phyloP scores from a whole-genome alignment of 1,140 invertebrate genomes.

The Leptestheria dahalacensis region DNA sequence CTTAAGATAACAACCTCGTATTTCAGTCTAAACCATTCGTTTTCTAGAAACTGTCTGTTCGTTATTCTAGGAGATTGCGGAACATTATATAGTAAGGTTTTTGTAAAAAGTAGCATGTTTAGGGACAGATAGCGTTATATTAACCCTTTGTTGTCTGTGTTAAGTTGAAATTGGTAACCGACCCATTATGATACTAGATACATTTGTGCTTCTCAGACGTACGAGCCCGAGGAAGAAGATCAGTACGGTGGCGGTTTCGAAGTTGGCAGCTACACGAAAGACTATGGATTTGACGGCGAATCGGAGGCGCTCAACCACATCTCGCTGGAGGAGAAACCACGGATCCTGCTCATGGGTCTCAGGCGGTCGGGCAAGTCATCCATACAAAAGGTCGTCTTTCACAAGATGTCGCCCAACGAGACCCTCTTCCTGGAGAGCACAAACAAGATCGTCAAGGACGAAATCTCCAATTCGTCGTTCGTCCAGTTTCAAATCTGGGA shows the following conservation, averaged over 20 bases:
- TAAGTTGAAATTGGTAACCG: no score
- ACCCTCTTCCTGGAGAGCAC: slow-evolving; percentile 98
- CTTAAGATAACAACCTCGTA: no score
- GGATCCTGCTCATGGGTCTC: slow-evolving; percentile 89
- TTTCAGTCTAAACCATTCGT: no score
- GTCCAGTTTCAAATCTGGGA: slow-evolving; percentile 99
- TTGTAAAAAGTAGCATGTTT: no score
- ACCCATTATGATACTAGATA: no score
- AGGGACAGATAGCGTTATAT: no score
- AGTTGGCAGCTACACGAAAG: slow-evolving; percentile 76
- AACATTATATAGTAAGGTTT: no score
- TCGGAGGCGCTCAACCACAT: slow-evolving; percentile 42
- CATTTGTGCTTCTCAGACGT: slow-evolving; percentile 11
- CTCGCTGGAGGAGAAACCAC: slow-evolving; percentile 62
- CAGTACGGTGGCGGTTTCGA: slow-evolving; percentile 39
- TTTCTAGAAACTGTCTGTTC: no score
- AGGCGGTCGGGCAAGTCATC: slow-evolving; percentile 97
- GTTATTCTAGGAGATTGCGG: no score
- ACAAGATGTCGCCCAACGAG: slow-evolving; percentile 99
- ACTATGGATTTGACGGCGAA: slow-evolving; percentile 74
- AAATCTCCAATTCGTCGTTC: slow-evolving; percentile 87
- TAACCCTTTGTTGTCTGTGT: no score
- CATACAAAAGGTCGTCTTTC: slow-evolving; percentile 99
- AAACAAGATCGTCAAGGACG: slow-evolving; percentile 96
- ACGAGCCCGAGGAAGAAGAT: slow-evolving; percentile 42